These are phyloP conservation scores for Mystacides longicornis DNA, from an alignment of 2,888 invertebrate genomes.

Conservation along the genomic window DNA sequence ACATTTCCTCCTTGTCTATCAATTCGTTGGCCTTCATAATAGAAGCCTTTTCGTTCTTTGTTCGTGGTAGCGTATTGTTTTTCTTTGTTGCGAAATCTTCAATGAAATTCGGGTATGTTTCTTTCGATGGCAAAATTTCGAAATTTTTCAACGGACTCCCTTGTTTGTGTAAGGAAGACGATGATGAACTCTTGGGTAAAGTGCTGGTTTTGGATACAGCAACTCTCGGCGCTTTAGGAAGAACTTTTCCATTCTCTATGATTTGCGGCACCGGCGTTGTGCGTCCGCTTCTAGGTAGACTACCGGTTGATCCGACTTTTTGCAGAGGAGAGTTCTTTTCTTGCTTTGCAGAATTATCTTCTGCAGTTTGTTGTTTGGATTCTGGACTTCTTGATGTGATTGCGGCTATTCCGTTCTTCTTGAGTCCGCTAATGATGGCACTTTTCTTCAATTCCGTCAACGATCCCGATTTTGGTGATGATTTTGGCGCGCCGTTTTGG, in stretches of 20 bases:
- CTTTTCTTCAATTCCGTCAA: constrained; percentile 17
- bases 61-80: constrained; percentile 43
- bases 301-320: constrained; percentile 22
- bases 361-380: constrained; percentile 12
- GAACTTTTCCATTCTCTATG: constrained; percentile 17
- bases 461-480: constrained; percentile 11
- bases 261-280: constrained; percentile 19
- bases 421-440: constrained; percentile 18
- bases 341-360: constrained; percentile 12
- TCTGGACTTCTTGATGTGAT: constrained; percentile 8
- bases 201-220: constrained; percentile 17
- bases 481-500: constrained; percentile 12
- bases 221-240: constrained; percentile 19
- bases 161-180: constrained; percentile 36
- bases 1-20: constrained; percentile 14
- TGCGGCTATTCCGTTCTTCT: constrained; percentile 18
- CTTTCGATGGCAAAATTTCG: constrained; percentile 44
- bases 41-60: constrained; percentile 26
- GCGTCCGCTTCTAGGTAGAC: constrained; percentile 21
- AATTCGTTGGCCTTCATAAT: constrained; percentile 4
- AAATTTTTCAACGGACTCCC: constrained; percentile 44
- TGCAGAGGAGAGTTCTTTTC: constrained; percentile 10
- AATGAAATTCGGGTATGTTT: constrained; percentile 27
- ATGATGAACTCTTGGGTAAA: constrained; percentile 13
- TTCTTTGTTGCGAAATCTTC: constrained; percentile 36